phyloP scores from a whole-genome alignment of 2,888 invertebrate species.

The Andricus curvator region DNA sequence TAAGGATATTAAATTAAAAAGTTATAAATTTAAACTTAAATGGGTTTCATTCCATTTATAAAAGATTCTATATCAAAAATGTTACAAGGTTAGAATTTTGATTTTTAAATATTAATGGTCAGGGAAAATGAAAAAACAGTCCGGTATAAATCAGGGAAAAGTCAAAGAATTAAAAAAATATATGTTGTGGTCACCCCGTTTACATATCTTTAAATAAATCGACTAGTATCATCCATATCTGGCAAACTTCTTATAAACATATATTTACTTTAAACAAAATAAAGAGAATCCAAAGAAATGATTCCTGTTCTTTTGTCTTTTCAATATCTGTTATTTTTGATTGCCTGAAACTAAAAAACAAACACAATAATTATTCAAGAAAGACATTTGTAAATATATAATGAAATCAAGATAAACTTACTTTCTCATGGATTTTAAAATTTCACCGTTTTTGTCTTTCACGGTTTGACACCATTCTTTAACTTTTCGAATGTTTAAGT shows the following conservation, averaged over 20 bases:
- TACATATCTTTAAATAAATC: too few relatives aligned
- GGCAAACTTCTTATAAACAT: not conserved
- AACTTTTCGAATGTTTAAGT: conserved; percentile 53
- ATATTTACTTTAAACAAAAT: conserved; percentile 68
- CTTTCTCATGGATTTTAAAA: conserved; percentile 60
- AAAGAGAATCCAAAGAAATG: conserved; percentile 67
- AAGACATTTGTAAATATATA: not conserved
- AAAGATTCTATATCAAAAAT: too few relatives aligned
- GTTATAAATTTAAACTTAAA: too few relatives aligned
- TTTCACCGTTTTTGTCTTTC: conserved; percentile 58
- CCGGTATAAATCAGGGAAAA: too few relatives aligned
- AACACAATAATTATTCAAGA: not conserved
- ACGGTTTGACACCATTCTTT: conserved; percentile 59
- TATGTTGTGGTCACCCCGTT: too few relatives aligned
- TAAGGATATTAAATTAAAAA: too few relatives aligned
- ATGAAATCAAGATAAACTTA: conserved; percentile 38
- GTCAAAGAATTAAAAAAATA: too few relatives aligned
- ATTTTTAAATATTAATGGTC: too few relatives aligned
- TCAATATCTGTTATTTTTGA: conserved; percentile 49
- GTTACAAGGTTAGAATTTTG: too few relatives aligned
- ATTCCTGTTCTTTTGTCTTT: conserved; percentile 60
- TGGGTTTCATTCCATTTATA: too few relatives aligned
- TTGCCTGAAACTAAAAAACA: conserved; percentile 56
- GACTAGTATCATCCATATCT: not conserved
- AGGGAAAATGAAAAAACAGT: too few relatives aligned